A percentile compares a stretch with the other conserved stretches of the same genome.
Evolutionary conservation across 2,888 invertebrate species (phyloP).

Genomic region (Miltochrista miniata): DNA sequence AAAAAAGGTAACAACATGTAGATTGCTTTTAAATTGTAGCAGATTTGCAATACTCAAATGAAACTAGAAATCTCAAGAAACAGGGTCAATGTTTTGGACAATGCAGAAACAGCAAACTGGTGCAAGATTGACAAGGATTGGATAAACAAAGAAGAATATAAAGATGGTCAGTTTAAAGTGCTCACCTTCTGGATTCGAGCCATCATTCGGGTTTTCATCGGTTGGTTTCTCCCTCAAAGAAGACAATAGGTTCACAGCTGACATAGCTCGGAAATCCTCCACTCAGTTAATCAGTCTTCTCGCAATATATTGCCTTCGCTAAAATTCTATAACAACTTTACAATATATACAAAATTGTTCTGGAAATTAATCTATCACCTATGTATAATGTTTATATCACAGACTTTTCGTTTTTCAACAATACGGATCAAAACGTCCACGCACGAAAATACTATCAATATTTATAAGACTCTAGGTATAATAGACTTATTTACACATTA

Average conservation of each 20-base stretch:
- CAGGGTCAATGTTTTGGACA: constrained; percentile 40
- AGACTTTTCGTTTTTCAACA: constrained; percentile 85
- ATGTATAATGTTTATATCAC: constrained; percentile 84
- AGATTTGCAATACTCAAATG: constrained; percentile 6
- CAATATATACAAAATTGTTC: constrained; percentile 81
- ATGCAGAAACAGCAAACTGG: constrained; percentile 14
- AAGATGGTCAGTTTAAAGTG: background rate
- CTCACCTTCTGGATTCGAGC: constrained; percentile 72
- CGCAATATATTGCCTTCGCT: constrained; percentile 78
- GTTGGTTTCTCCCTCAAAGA: constrained; percentile 78
- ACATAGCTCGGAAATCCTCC: constrained; percentile 76
- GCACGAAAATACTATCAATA: constrained; percentile 82
- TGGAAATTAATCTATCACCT: constrained; percentile 80
- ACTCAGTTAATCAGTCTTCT: constrained; percentile 80
- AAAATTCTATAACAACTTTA: constrained; percentile 79
- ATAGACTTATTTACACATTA: constrained; percentile 83
- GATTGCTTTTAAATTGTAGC: background rate
- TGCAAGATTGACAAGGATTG: constrained; percentile 12
- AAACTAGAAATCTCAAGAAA: constrained; percentile 18
- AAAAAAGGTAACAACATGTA: no score
- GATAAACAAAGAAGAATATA: constrained; percentile 12
- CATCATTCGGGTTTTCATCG: constrained; percentile 72
- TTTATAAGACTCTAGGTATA: constrained; percentile 79
- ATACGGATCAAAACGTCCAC: constrained; percentile 84
- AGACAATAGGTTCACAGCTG: constrained; percentile 81